Base-by-base conservation (phyloP, 2,797 vertebrate genomes). In the Bradypus variegatus region DNA sequence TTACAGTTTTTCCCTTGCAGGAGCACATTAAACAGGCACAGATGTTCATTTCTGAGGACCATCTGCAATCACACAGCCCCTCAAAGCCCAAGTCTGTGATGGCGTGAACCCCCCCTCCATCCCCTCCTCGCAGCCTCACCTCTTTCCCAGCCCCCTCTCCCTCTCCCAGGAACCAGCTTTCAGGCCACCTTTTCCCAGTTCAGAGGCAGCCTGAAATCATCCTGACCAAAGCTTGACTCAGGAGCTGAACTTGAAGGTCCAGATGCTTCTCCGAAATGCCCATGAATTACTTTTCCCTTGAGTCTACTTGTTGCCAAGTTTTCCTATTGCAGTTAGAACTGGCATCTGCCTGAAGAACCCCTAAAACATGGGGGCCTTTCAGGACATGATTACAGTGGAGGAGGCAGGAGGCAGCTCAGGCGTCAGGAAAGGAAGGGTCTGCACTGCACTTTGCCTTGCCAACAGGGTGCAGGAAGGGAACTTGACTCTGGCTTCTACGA, bases 21-120 rank as follows among this genome's bases (percentile, higher is more conserved):
- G 29, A 38, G 85, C 86, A 93, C 90, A 85, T 88, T 77, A 84
- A 92, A 95, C 94, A 88, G 70, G 83, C 31, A 0, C 79, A 73
- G 92, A 93, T 93, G 93, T 72, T 53, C 67, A 93, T 45, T 60
- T 81, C 21, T 81, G 88, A 91, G 70, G 87, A 38, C 84, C 18
- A 58, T 82, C 92, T 94, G 50, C 93, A 93, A 96, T 95, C 95
- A 95, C 72, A 55, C 36, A 10, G 86, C 78, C 82, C 11, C 0
- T 1, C 81, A 76, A 69, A 65, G 67, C 65, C 77, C 85, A 64
- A 69, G 78, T 45, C 89, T 13, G 11, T 13, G 88, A 25, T 2
- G 60, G 64, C 18, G 3, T 0, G 6, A 36, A 64, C n/a, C 29
- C 13, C 33, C 48, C 41, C 86, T 50, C 70, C n/a, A 55, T 62